These are phyloP conservation scores for Cosmia pyralina DNA, from an alignment of 2,888 invertebrate genomes.

Conservation along the genomic window DNA sequence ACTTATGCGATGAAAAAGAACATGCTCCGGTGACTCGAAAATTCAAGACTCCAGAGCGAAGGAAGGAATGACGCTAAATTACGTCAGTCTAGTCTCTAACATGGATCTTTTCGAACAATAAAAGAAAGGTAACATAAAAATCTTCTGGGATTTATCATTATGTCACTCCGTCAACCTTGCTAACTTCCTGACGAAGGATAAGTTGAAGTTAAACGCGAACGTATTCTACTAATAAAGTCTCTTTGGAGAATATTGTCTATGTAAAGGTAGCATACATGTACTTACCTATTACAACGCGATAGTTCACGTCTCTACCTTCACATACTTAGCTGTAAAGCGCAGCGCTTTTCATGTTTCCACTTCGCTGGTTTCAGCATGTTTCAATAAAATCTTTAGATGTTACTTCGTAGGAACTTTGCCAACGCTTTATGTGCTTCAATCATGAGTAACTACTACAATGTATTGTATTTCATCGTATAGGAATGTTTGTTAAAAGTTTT, in stretches of 20 bases:
- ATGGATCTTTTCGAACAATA: slow-evolving; percentile 27
- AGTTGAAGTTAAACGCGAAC: slow-evolving; percentile 6
- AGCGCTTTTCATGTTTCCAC: slow-evolving; percentile 39
- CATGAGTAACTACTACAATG: slow-evolving; percentile 9
- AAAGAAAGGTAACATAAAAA: slow-evolving; percentile 23
- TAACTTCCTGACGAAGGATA: slow-evolving; percentile 25
- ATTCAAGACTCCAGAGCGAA: slow-evolving; percentile 21
- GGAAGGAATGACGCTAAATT: slow-evolving; percentile 30
- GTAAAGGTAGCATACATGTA: not conserved
- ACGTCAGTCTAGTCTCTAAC: slow-evolving; percentile 6
- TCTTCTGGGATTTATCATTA: not conserved
- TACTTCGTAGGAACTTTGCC: slow-evolving; percentile 25
- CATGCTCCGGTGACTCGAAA: slow-evolving; percentile 40
- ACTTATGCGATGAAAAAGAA: slow-evolving; percentile 17
- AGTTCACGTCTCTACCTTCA: slow-evolving; percentile 11
- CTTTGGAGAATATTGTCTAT: not conserved
- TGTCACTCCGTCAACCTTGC: slow-evolving; percentile 1
- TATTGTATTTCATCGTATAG: slow-evolving; percentile 2
- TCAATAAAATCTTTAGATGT: slow-evolving; percentile 48
- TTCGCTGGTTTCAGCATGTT: slow-evolving; percentile 29
- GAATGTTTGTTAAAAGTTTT: slow-evolving; percentile 17
- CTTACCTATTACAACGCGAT: not conserved
- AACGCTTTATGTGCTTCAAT: slow-evolving; percentile 27
- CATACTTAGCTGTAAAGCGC: slow-evolving; percentile 20
- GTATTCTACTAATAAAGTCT: slow-evolving; percentile 6